These are phyloP conservation scores for Mastacembelus armatus DNA, from an alignment of 2,797 vertebrate genomes.

Conservation along the genomic window DNA sequence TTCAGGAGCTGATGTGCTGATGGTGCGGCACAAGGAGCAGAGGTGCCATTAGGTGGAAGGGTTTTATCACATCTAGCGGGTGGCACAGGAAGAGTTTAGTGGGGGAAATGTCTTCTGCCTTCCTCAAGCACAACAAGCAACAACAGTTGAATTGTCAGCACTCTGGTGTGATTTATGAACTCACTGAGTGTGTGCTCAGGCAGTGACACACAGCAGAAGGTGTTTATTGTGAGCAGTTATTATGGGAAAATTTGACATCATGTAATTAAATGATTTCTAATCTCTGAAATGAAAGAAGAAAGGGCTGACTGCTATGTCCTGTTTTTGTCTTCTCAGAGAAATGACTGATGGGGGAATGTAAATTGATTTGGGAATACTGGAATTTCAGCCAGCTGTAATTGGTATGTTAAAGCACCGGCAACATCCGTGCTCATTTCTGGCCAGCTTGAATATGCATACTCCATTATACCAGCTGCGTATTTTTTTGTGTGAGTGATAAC, in stretches of 20 bases:
- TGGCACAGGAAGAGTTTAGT: constrained; percentile 65
- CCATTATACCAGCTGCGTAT: too few species aligned
- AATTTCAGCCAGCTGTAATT: constrained; percentile 46
- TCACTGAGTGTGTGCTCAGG: not conserved
- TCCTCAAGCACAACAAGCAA: too few species aligned
- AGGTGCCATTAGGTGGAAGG: constrained; percentile 60
- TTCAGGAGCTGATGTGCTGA: constrained; percentile 61
- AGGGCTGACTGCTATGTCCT: constrained; percentile 36
- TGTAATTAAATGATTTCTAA: constrained; percentile 52
- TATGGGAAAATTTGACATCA: constrained; percentile 15
- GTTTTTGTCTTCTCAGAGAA: constrained; percentile 28
- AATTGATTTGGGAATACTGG: constrained; percentile 62
- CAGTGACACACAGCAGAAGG: constrained; percentile 5
- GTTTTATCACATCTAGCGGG: constrained; percentile 72
- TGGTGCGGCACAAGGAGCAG: too few species aligned
- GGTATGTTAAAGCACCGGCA: constrained; percentile 4
- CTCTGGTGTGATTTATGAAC: constrained; percentile 9
- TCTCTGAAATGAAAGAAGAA: constrained; percentile 17
- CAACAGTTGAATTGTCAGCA: not conserved
- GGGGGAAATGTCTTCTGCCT: too few species aligned
- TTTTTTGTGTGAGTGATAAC: too few species aligned
- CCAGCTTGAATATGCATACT: too few species aligned
- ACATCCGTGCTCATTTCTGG: constrained; percentile 11
- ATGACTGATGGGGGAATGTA: constrained; percentile 29
- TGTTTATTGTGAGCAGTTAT: constrained; percentile 19